phyloP scores from a whole-genome alignment of 2,797 vertebrate genomes.

The Crenichthys baileyi region DNA sequence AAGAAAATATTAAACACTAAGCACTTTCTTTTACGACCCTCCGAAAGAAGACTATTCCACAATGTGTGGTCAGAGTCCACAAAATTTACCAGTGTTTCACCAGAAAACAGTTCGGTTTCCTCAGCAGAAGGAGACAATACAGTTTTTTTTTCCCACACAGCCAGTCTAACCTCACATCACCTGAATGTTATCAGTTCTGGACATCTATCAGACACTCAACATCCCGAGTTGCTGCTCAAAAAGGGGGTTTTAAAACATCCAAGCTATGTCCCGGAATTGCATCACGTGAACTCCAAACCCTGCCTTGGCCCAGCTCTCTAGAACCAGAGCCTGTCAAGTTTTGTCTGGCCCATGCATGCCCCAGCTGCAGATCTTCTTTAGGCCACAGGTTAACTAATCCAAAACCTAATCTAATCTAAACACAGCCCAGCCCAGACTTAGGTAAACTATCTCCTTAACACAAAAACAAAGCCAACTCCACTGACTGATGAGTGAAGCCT shows the following conservation, averaged over 20 bases:
- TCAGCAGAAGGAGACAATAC: slow-evolving; percentile 63
- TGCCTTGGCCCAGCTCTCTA: slow-evolving; percentile 39
- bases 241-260: slow-evolving; percentile 40
- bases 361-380: slow-evolving; percentile 52
- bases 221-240: slow-evolving; percentile 60
- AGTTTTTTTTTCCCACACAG: slow-evolving; percentile 51
- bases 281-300: slow-evolving; percentile 49
- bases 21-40: slow-evolving; percentile 22
- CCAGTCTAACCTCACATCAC: slow-evolving; percentile 64
- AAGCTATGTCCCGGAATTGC: slow-evolving; percentile 16
- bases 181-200: slow-evolving; percentile 70
- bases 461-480: slow-evolving; percentile 70
- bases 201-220: slow-evolving; percentile 73
- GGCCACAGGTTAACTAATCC: slow-evolving; percentile 56
- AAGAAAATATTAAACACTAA: slow-evolving; percentile 59
- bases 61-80: slow-evolving; percentile 10
- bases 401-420: slow-evolving; percentile 74
- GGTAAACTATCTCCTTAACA: slow-evolving; percentile 74
- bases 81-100: slow-evolving; percentile 28
- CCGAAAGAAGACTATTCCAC: slow-evolving; percentile 28
- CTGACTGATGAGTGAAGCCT: slow-evolving; percentile 72
- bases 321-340: slow-evolving; percentile 34
- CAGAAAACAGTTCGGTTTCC: slow-evolving; percentile 55
- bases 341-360: slow-evolving; percentile 50
- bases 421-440: slow-evolving; percentile 72